A percentile compares a stretch with the other conserved stretches of the same genome.
Conservation (phyloP, 2,113 vertebrate species). For the Indicator maculatus region DNA sequence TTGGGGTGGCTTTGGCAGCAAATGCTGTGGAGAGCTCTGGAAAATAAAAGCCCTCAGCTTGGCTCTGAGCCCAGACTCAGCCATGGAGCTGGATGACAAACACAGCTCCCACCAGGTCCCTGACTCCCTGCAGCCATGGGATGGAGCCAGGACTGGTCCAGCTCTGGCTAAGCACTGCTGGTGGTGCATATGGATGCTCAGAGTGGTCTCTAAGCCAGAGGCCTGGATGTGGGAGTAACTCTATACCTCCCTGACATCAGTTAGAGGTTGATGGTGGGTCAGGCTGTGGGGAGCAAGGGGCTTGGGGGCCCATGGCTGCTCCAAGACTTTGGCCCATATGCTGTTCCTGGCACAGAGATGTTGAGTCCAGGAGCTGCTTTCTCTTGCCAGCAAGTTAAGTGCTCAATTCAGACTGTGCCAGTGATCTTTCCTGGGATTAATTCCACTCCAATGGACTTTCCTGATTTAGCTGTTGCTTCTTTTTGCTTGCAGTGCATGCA, state of each 20-base stretch:
- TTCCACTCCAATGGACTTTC: constrained; percentile 47
- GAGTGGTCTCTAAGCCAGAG: not conserved
- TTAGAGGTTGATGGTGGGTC: not conserved
- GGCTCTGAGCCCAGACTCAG: not conserved
- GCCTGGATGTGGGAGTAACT: too few species aligned
- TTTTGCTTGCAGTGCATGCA: not conserved
- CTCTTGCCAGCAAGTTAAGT: not conserved
- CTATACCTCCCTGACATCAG: not conserved
- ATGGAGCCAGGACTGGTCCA: not conserved
- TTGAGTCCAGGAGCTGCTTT: not conserved
- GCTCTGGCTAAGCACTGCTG: not conserved
- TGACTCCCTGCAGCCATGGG: rapidly evolving
- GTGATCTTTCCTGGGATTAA: constrained; percentile 23
- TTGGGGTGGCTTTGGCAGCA: constrained; percentile 43
- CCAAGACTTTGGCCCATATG: too few species aligned
- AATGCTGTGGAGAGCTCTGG: not conserved
- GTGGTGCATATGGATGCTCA: not conserved
- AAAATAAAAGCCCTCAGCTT: not conserved
- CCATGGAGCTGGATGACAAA: not conserved
- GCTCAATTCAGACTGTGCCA: not conserved
- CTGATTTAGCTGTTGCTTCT: constrained; percentile 26
- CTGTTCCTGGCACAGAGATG: not conserved
- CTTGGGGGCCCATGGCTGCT: not conserved
- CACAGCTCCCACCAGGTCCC: not conserved
- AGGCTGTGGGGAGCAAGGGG: not conserved